phyloP scores from a whole-genome alignment of 1,140 invertebrate species.

The Drosophila ercepeae region DNA sequence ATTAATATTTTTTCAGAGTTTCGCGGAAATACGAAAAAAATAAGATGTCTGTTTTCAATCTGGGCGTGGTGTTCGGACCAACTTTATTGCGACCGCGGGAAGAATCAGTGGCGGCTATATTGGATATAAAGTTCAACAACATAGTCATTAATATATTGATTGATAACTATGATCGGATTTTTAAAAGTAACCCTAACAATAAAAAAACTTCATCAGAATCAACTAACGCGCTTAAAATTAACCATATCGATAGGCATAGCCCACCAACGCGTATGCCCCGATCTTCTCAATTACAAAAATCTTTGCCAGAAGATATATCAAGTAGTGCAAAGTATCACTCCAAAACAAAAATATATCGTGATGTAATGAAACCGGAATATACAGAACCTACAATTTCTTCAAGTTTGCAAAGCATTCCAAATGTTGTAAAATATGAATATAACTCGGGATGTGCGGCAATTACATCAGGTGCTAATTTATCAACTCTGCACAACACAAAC shows the following conservation, averaged over 20 bases:
- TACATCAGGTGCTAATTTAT: slow-evolving; percentile 35
- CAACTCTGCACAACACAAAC: slow-evolving; percentile 39
- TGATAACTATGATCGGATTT: slow-evolving; percentile 94
- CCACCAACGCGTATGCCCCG: slow-evolving; percentile 79
- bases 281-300: slow-evolving; percentile 68
- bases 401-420: slow-evolving; percentile 83
- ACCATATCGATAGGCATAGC: slow-evolving; percentile 64
- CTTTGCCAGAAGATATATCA: slow-evolving; percentile 53
- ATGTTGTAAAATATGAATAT: slow-evolving; percentile 75
- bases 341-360: slow-evolving; percentile 75
- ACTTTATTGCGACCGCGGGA: slow-evolving; percentile 96
- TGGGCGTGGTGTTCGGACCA: slow-evolving; percentile 99
- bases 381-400: slow-evolving; percentile 78
- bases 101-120: slow-evolving; percentile 98
- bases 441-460: slow-evolving; percentile 38
- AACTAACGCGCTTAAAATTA: slow-evolving; percentile 11
- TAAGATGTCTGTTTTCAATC: slow-evolving; percentile 98
- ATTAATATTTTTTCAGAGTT: slow-evolving; percentile 87
- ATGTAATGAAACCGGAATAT: slow-evolving; percentile 74
- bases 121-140: slow-evolving; percentile 99
- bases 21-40: slow-evolving; percentile 94
- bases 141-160: slow-evolving; percentile 98
- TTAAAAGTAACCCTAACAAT: slow-evolving; percentile 84
- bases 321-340: slow-evolving; percentile 71
- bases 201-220: slow-evolving; percentile 2